Percentiles rank a stretch among this genome's conserved stretches.
Evolutionary conservation across 2,888 invertebrate species (phyloP).

Genomic region (Linnaemya vulpina): DNA sequence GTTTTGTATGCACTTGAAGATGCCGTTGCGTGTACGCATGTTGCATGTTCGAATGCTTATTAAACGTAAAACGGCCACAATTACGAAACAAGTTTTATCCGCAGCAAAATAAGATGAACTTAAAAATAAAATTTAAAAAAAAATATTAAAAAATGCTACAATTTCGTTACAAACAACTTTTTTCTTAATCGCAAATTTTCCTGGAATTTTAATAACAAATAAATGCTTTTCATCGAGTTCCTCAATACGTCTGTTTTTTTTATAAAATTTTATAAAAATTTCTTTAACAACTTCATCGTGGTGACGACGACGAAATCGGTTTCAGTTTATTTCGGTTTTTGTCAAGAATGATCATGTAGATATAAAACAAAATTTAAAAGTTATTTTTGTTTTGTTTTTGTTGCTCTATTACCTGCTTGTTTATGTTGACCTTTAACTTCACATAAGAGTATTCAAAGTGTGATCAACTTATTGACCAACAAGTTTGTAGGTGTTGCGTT

Average conservation of each 20-base stretch:
- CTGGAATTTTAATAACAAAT: conserved; percentile 56
- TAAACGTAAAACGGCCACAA: conserved; percentile 44
- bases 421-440: background rate
- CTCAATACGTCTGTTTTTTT: background rate
- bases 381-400: no score
- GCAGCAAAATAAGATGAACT: conserved; percentile 3
- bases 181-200: conserved; percentile 25
- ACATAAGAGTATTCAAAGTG: background rate
- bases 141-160: conserved; percentile 60
- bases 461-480: background rate
- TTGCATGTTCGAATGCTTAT: conserved; percentile 45
- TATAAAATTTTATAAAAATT: no score
- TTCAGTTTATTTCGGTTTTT: background rate
- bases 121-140: background rate
- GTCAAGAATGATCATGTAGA: background rate
- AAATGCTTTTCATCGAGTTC: background rate
- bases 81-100: conserved; percentile 47
- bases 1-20: background rate
- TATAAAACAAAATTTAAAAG: background rate
- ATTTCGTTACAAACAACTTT: conserved; percentile 24
- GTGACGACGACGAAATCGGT: conserved; percentile 1
- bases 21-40: conserved; percentile 66
- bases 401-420: background rate
- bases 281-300: conserved; percentile 7
- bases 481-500: conserved; percentile 33